Evolutionary conservation across 2,113 vertebrate genomes (phyloP).

Genomic region (Illadopsis cleaveri): DNA sequence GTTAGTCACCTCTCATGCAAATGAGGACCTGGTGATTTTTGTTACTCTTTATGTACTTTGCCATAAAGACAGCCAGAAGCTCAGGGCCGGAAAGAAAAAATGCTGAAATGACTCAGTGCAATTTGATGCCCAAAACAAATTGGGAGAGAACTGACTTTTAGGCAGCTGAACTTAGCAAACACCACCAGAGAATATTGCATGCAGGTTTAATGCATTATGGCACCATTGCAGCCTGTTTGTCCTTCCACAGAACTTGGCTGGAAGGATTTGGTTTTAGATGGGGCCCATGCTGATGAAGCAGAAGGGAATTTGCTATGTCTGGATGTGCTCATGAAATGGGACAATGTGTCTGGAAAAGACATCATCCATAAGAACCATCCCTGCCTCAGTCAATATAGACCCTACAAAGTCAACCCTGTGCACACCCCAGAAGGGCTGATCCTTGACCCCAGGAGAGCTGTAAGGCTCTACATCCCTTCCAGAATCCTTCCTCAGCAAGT

Average conservation of each 20-base stretch:
- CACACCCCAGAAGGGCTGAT: neutral
- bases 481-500: neutral
- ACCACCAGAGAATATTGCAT: neutral
- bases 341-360: neutral
- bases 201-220: neutral
- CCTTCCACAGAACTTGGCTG: neutral
- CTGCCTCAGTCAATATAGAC: neutral
- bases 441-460: neutral
- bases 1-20: neutral
- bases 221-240: neutral
- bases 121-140: neutral
- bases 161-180: neutral
- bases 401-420: neutral
- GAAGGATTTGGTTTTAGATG: neutral
- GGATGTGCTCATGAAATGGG: neutral
- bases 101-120: neutral
- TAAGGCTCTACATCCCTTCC: neutral
- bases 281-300: neutral
- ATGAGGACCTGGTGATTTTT: neutral
- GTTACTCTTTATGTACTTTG: slow-evolving; percentile 5
- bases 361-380: neutral
- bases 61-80: neutral
- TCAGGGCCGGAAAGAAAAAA: neutral
- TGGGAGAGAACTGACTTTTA: neutral
- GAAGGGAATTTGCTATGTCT: neutral